These are phyloP conservation scores for Stictocephala bisonia DNA, from an alignment of 2,888 invertebrate genomes.

Conservation along the genomic window DNA sequence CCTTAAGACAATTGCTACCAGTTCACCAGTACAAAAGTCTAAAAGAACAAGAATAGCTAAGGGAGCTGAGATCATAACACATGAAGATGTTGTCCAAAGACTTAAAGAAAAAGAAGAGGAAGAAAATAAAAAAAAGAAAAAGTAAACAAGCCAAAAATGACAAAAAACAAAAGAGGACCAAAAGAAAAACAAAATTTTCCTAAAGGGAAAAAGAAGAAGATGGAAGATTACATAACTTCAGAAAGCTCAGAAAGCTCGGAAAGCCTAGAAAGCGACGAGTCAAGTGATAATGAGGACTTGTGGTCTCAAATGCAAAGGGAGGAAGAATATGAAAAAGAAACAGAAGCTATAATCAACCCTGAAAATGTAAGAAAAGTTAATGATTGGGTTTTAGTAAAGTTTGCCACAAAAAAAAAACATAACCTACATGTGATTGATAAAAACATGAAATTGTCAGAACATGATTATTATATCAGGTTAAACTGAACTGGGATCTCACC, in stretches of 20 bases:
- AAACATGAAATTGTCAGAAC: too few relatives aligned
- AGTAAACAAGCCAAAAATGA: not conserved
- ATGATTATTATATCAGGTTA: too few relatives aligned
- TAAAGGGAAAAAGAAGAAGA: not conserved
- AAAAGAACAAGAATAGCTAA: constrained; percentile 46
- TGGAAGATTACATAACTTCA: constrained; percentile 5
- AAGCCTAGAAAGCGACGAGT: not conserved
- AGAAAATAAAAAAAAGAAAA: not conserved
- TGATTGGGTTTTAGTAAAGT: constrained; percentile 5
- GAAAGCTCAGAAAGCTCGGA: constrained; percentile 29
- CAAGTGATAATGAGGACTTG: constrained; percentile 1
- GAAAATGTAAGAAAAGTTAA: constrained; percentile 13
- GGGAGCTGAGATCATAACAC: constrained; percentile 58
- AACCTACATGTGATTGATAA: too few relatives aligned
- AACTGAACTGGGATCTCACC: too few relatives aligned
- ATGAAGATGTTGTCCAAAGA: constrained; percentile 40
- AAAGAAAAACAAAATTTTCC: not conserved
- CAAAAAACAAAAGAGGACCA: constrained; percentile 3
- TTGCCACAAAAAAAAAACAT: not conserved
- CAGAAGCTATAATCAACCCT: not conserved
- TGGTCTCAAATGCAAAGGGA: not conserved
- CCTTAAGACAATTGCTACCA: not conserved
- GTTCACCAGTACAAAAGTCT: not conserved
- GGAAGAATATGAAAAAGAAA: constrained; percentile 11
- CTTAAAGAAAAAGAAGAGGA: constrained; percentile 38